Evolutionary conservation across 2,888 invertebrate genomes (phyloP).

Genomic region (Crioceris asparagi): DNA sequence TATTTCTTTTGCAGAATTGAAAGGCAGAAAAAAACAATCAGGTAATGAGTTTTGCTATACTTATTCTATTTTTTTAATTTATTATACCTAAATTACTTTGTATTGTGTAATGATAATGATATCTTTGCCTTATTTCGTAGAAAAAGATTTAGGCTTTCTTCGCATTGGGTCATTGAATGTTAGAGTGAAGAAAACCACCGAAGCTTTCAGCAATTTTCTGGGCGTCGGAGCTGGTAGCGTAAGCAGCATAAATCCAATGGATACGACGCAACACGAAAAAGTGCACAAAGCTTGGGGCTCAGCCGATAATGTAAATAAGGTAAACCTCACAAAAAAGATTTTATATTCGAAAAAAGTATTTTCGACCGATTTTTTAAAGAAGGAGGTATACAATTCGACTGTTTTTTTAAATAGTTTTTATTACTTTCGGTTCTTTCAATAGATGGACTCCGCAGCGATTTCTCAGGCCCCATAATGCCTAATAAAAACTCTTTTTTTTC

Average conservation of each 20-base stretch:
- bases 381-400: too few species aligned
- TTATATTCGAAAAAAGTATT: too few species aligned
- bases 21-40: slow-evolving; percentile 61
- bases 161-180: slow-evolving; percentile 88
- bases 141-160: slow-evolving; percentile 82
- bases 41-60: slow-evolving; percentile 42
- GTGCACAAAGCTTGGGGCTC: slow-evolving; percentile 84
- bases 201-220: slow-evolving; percentile 83
- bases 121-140: slow-evolving; percentile 41
- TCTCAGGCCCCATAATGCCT: too few species aligned
- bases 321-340: too few species aligned
- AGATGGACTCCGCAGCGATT: too few species aligned
- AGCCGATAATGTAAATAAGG: slow-evolving; percentile 73
- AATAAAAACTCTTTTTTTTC: too few species aligned
- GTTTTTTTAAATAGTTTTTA: too few species aligned
- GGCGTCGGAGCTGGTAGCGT: slow-evolving; percentile 52
- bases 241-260: slow-evolving; percentile 35
- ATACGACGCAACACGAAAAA: slow-evolving; percentile 51
- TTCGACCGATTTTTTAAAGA: too few species aligned
- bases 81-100: not conserved
- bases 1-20: slow-evolving; percentile 52
- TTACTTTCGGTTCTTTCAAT: too few species aligned
- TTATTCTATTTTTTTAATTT: not conserved
- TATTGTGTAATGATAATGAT: not conserved
- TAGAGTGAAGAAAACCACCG: slow-evolving; percentile 84